Evolutionary conservation across 2,888 invertebrate genomes (phyloP).

Genomic region (Limnephilus marmoratus): DNA sequence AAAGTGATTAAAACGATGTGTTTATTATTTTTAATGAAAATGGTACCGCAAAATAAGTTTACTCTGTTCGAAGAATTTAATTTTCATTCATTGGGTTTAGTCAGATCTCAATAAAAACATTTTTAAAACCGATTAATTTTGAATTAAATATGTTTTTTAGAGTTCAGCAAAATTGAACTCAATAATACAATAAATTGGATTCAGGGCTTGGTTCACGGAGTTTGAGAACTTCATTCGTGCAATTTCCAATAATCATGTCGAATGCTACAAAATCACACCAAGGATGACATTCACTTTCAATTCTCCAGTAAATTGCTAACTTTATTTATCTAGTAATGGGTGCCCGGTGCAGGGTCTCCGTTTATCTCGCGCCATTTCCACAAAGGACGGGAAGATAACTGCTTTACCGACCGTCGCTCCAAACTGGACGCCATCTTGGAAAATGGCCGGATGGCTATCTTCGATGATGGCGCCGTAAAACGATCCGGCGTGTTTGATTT

Average conservation of each 20-base stretch:
- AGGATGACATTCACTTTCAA: constrained; percentile 12
- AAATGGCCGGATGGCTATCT: constrained; percentile 23
- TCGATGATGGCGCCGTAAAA: not conserved
- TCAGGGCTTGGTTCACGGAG: not conserved
- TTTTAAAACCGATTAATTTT: too few species aligned
- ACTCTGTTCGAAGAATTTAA: too few species aligned
- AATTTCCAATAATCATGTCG: not conserved
- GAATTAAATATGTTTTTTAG: too few species aligned
- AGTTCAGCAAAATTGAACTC: too few species aligned
- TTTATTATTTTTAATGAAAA: too few species aligned
- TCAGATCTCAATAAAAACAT: too few species aligned
- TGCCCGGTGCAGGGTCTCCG: constrained; percentile 1
- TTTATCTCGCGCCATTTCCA: constrained; percentile 30
- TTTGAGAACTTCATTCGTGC: not conserved
- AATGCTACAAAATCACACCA: constrained; percentile 1
- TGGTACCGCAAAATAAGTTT: too few species aligned
- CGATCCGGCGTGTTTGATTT: not conserved
- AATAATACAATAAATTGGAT: not conserved
- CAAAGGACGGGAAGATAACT: constrained; percentile 35
- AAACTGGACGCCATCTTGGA: constrained; percentile 31
- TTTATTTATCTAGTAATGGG: not conserved
- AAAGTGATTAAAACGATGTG: too few species aligned
- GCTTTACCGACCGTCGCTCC: constrained; percentile 33
- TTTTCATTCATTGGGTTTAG: too few species aligned
- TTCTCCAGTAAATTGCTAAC: constrained; percentile 16